Base-by-base conservation (phyloP, 2,888 invertebrate species). In the Lysandra bellargus region DNA sequence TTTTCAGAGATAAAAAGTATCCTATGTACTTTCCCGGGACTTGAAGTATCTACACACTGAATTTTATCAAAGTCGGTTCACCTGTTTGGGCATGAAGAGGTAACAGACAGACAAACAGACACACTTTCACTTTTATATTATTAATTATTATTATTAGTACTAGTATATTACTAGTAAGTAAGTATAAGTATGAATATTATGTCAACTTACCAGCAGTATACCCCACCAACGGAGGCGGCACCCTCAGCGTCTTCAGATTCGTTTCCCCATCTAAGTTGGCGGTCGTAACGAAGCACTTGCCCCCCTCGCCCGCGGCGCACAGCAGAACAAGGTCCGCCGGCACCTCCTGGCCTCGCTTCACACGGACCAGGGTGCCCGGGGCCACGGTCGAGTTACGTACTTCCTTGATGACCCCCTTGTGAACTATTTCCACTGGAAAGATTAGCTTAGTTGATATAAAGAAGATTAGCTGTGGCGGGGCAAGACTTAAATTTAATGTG, bases 241-340 rank as follows among this genome's bases (percentile, higher is more conserved):
- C 95, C 80, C 94, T 86, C 80, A 95, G 81, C 80, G 96, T 96
- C 93, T 97, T 97, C 76, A 97, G 91, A 86, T 97, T 97, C 1
- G 97, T 97, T 90, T 97, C 97, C 0, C 98, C 98, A 85, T 98
- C 98, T 75, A 98, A 93, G 90, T 98, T 98, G n/a, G 98, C 97
- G 0, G 98, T 98, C 53, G 97, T 98, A 75, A 98, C 95, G 88
- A 95, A 97, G 86, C 98, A 98, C 84, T 96, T 96, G 0, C 97
- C 97, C 80, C 95, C 95, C 1, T 94, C 92, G 81, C 97, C 96
- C 1, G 96, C 96, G 0, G 97, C 96, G 40, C 96, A 96, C 1
- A 98, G 88, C 81, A 98, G 88, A 7, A 98, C 95, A 82, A 98
- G 86, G 90, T 98, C 98, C 81, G 98, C 98, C 0, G 98, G 98